Base-by-base conservation (phyloP, 2,797 vertebrate genomes). In the Myioborus melanocephalus region DNA sequence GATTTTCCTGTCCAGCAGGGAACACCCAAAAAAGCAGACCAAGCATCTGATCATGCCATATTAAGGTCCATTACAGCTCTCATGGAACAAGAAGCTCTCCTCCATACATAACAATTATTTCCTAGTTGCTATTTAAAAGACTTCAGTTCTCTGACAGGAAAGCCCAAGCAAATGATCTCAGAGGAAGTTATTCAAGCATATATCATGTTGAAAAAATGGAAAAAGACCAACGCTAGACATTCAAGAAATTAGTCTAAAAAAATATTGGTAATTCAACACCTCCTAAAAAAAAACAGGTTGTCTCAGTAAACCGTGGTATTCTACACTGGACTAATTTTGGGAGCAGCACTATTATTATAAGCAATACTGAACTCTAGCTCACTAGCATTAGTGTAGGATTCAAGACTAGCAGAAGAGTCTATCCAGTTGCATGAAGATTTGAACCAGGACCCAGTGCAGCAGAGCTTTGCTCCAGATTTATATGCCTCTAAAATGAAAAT, bases 71-170 rank as follows among this genome's bases (percentile, higher is more conserved):
- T 61, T 87, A 46, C 22, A 73, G 13, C 7, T 41, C 7, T 52
- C 4, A 2, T 0, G 0, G 3, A 19, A 35, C 20, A 26, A 52
- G 21, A 37, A 34, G 3, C 37, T 69, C 17, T 65, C 14, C 8
- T 43, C 10, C 8, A 56, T 8, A 24, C 1, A 3, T 20, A 76
- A 35, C 8, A 83, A 34, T 17, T 53, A 47, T 35, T 64, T 82
- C 1, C 10, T 44, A 35, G 14, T 41, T 24, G 16, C 12, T 44
- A 5, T 66, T 79, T 61, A 16, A 72, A 76, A 69, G 2, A n/a
- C 10, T 59, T 63, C 2, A 19, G 10, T 43, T 66, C 5, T 55
- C 26, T 59, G 37, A n/a, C 8, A 70, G n/a, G 27, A 87, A 89
- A 91, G 12, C 1, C 24, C 26, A 55, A 69, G 37, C 2, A 84